Percentiles rank a stretch among this genome's conserved stretches.
Conservation (phyloP, 1,140 invertebrate species). For the Apis laboriosa region DNA sequence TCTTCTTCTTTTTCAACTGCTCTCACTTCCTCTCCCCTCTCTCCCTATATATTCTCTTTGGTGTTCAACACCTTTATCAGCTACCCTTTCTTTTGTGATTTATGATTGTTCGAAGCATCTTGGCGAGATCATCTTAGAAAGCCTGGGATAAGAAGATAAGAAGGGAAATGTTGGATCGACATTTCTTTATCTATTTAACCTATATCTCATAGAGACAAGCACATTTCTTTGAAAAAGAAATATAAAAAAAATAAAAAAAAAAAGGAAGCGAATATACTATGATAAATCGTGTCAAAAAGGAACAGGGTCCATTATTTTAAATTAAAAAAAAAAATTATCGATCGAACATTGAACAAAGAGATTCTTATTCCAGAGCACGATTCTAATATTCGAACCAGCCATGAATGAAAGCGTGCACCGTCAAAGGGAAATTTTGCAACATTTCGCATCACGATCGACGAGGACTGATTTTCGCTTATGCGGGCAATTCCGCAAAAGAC, state of each 20-base stretch:
- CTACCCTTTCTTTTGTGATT: constrained; percentile 49
- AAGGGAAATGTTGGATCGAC: constrained; percentile 24
- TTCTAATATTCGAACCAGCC: neutral
- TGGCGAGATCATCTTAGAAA: constrained; percentile 43
- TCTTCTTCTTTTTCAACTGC: constrained; percentile 21
- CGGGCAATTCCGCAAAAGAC: constrained; percentile 39
- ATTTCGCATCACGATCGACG: constrained; percentile 37
- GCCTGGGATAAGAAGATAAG: constrained; percentile 28
- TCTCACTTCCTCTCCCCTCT: neutral
- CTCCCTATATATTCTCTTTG: neutral
- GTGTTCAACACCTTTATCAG: constrained; percentile 13
- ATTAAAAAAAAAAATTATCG: neutral
- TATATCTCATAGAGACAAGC: neutral
- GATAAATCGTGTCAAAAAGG: too few relatives aligned
- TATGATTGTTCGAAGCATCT: constrained; percentile 56
- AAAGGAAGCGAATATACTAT: too few relatives aligned
- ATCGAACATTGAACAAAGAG: neutral
- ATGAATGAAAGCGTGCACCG: neutral
- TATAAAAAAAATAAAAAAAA: too few relatives aligned
- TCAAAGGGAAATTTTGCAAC: constrained; percentile 44
- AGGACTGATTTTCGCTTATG: constrained; percentile 43
- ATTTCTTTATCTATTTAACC: neutral
- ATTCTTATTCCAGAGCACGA: neutral
- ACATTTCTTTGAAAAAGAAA: neutral
- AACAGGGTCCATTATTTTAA: too few relatives aligned